Conservation (phyloP, 1,140 invertebrate species). For the Glomeris maerens region DNA sequence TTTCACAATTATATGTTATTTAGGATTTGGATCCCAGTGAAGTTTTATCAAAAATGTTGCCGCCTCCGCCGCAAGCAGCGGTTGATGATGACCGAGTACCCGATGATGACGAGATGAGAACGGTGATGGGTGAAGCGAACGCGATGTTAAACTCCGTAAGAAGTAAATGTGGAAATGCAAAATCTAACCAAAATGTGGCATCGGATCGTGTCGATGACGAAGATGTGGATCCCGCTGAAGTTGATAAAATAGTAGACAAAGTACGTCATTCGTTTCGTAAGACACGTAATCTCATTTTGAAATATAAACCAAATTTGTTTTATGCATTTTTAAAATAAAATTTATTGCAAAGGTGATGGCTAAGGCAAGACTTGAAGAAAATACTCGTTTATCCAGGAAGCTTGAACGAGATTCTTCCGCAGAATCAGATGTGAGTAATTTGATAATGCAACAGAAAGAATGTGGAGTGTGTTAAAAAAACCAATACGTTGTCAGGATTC, state of each 20-base stretch:
- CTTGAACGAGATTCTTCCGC: no score
- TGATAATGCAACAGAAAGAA: neutral
- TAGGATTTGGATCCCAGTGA: neutral
- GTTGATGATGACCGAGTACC: neutral
- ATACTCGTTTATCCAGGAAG: no score
- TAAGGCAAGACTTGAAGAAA: neutral
- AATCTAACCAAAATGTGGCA: neutral
- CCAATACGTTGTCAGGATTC: slow-evolving; percentile 21
- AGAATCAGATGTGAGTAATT: neutral
- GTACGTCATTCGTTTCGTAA: no score
- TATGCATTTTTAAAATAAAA: neutral
- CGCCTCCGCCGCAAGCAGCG: neutral
- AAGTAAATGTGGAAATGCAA: neutral
- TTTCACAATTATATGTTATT: neutral
- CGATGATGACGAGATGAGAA: neutral
- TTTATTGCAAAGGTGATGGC: neutral
- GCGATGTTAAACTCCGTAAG: neutral
- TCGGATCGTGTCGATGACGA: no score
- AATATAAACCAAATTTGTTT: no score
- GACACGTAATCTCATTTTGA: no score
- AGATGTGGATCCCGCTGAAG: no score
- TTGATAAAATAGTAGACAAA: no score
- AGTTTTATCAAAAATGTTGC: neutral
- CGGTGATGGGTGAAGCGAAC: neutral
- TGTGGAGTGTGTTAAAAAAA: neutral